phyloP scores from a whole-genome alignment of 1,140 invertebrate genomes.

The Lysiphlebus fabarum region DNA sequence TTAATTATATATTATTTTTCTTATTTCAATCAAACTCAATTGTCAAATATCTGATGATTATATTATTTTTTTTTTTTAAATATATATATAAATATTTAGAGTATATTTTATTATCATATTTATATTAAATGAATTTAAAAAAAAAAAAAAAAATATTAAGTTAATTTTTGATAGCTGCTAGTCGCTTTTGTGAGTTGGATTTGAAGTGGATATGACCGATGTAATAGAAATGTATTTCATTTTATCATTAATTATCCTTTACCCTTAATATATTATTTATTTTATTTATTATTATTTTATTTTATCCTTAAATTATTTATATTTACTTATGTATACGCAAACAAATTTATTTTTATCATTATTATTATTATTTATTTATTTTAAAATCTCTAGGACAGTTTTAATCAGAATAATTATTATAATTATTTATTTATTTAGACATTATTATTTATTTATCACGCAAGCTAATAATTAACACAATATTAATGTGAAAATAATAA shows the following conservation, averaged over 20 bases:
- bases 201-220: conserved; percentile 38
- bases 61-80: background rate
- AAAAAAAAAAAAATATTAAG: conserved; percentile 16
- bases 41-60: background rate
- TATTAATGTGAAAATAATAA: too few relatives aligned
- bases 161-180: conserved; percentile 30
- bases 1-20: background rate
- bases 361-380: too few relatives aligned
- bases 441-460: conserved; percentile 9
- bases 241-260: conserved; percentile 20
- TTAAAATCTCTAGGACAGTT: conserved; percentile 14
- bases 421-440: too few relatives aligned
- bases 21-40: background rate
- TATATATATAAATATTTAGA: too few relatives aligned
- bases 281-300: background rate
- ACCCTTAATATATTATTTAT: too few relatives aligned
- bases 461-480: background rate
- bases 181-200: conserved; percentile 37
- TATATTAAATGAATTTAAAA: conserved; percentile 6
- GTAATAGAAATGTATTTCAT: conserved; percentile 28
- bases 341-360: too few relatives aligned
- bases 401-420: conserved; percentile 17
- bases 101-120: conserved; percentile 12
- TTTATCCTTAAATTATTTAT: conserved; percentile 6
- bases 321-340: conserved; percentile 5